These are phyloP conservation scores for Amblyornis subalaris DNA, from an alignment of 2,113 vertebrate species.

Conservation along the genomic window DNA sequence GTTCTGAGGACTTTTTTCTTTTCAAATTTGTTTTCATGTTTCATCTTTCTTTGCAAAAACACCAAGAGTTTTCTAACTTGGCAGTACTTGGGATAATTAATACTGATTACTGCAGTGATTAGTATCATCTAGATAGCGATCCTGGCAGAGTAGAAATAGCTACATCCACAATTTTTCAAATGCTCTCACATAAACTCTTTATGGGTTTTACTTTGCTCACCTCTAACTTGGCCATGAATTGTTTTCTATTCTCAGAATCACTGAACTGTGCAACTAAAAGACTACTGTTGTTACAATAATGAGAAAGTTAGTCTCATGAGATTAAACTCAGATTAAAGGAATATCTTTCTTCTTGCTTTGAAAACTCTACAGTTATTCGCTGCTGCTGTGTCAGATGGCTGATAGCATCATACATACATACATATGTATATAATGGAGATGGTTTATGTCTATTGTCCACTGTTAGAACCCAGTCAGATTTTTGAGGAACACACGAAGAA, in stretches of 20 bases:
- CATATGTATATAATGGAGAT: background rate
- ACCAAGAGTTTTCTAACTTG: background rate
- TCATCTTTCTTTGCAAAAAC: constrained; percentile 13
- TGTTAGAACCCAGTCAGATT: background rate
- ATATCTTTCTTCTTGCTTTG: background rate
- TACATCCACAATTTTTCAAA: background rate
- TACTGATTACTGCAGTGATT: background rate
- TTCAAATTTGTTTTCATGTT: constrained; percentile 10
- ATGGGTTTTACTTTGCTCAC: background rate
- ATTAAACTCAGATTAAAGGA: background rate
- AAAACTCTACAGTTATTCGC: background rate
- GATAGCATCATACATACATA: background rate
- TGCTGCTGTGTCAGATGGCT: background rate
- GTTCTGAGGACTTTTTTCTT: background rate
- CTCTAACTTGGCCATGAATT: background rate
- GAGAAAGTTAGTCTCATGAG: background rate
- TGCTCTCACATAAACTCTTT: background rate
- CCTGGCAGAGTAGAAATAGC: background rate
- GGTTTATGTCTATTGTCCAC: background rate
- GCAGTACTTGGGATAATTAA: constrained; percentile 14
- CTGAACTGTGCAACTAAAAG: background rate
- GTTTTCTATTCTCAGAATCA: background rate
- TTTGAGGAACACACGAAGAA: background rate
- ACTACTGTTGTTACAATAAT: background rate
- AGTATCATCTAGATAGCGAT: background rate